A percentile compares a stretch with the other conserved stretches of the same genome.
Conservation (phyloP, 2,888 invertebrate species). For the Synanthedon formicaeformis region DNA sequence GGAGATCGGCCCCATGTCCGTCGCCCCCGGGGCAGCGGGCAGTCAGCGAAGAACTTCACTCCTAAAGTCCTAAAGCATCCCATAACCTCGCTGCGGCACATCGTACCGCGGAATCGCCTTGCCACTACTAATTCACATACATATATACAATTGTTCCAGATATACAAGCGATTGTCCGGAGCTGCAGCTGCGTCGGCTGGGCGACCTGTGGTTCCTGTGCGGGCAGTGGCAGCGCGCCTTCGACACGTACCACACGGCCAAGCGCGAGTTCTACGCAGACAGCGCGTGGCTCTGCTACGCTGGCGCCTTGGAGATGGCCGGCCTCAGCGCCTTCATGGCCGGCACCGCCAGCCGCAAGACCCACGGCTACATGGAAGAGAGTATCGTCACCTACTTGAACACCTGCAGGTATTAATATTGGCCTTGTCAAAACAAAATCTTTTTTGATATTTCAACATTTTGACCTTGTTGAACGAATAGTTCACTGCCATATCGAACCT, state of each 20-base stretch:
- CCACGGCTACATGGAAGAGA: conserved; percentile 93
- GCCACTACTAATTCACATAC: not conserved
- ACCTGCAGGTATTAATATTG: conserved; percentile 78
- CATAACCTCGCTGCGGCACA: no score
- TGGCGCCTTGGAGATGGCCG: conserved; percentile 97
- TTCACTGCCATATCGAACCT: no score
- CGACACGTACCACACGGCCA: conserved; percentile 95
- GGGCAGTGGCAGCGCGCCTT: conserved; percentile 93
- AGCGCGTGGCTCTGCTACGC: conserved; percentile 98
- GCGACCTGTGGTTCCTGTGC: conserved; percentile 96
- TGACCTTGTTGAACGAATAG: no score
- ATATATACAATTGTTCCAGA: conserved; percentile 46
- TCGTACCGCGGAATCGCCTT: not conserved
- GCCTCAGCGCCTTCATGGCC: conserved; percentile 90
- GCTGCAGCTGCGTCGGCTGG: conserved; percentile 90
- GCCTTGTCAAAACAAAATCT: no score
- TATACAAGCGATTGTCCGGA: conserved; percentile 89
- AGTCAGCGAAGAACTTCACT: no score
- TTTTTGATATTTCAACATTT: no score
- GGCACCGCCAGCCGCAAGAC: conserved; percentile 83
- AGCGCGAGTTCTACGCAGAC: conserved; percentile 96
- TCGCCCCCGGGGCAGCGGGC: no score
- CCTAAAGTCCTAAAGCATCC: no score
- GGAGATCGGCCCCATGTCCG: no score
- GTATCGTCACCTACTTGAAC: conserved; percentile 90